phyloP scores from a whole-genome alignment of 1,140 invertebrate genomes.

The Fopius arisanus region DNA sequence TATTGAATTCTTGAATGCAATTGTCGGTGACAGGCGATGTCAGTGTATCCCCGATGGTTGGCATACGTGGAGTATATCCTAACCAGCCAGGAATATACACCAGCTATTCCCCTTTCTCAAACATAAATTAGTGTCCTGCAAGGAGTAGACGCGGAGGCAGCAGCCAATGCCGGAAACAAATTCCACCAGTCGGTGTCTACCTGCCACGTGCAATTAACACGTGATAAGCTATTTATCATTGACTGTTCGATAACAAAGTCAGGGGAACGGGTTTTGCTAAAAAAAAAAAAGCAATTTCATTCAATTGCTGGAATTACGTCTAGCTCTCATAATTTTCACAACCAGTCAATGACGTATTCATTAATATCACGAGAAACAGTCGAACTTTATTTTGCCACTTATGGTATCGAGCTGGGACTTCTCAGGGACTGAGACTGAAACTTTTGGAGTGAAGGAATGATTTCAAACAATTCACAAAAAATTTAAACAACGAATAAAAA shows the following conservation, averaged over 20 bases:
- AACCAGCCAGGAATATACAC: background rate
- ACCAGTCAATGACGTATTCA: too few species aligned
- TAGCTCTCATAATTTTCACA: too few species aligned
- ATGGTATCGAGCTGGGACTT: too few species aligned
- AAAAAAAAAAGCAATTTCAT: background rate
- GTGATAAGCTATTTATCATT: constrained; percentile 36
- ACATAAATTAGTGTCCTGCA: constrained; percentile 32
- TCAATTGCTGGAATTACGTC: too few species aligned
- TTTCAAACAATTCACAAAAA: too few species aligned
- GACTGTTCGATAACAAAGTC: background rate
- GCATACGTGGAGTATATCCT: background rate
- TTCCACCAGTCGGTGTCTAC: constrained; percentile 29
- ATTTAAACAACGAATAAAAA: too few species aligned
- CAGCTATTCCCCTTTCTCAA: background rate
- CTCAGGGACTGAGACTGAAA: too few species aligned
- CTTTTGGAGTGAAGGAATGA: too few species aligned
- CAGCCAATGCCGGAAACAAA: constrained; percentile 40
- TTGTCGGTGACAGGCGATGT: constrained; percentile 15
- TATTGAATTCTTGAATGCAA: constrained; percentile 6
- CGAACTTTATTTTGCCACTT: too few species aligned
- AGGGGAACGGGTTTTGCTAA: background rate
- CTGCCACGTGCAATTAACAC: constrained; percentile 38
- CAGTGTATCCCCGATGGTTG: background rate
- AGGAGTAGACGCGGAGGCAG: constrained; percentile 8
- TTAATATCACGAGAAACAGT: too few species aligned